Evolutionary conservation across 2,113 vertebrate genomes (phyloP).

Genomic region (Siphamia tubifer): DNA sequence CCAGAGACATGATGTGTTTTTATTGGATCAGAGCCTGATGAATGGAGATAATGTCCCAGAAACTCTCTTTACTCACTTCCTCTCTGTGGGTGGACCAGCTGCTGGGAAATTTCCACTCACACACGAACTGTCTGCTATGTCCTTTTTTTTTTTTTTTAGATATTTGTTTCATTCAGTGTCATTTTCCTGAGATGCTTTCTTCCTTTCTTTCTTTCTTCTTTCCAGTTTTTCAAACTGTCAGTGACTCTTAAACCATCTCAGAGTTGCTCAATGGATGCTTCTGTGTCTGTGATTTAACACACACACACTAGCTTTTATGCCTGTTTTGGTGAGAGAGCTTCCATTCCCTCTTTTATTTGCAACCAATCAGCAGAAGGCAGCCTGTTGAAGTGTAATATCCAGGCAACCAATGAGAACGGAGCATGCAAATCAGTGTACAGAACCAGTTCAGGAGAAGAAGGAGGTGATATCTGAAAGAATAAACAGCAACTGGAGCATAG

Average conservation of each 20-base stretch:
- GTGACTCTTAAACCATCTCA: neutral
- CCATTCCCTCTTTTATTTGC: conserved; percentile 13
- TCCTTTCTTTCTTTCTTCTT: neutral
- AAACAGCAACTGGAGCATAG: conserved; percentile 7
- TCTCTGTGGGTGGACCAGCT: neutral
- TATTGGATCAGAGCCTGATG: neutral
- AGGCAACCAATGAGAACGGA: conserved; percentile 56
- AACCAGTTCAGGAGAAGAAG: neutral
- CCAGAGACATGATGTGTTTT: conserved; percentile 80
- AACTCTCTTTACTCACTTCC: neutral
- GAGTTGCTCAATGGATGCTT: conserved; percentile 1
- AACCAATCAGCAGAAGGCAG: conserved; percentile 64
- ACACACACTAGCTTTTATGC: conserved; percentile 63
- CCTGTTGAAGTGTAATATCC: conserved; percentile 25
- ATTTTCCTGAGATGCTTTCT: neutral
- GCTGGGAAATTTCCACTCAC: neutral
- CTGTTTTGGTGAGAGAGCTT: conserved; percentile 50
- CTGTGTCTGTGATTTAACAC: conserved; percentile 12
- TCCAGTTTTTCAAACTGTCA: neutral
- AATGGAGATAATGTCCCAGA: neutral
- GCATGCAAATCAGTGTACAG: conserved; percentile 55
- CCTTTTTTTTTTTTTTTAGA: neutral
- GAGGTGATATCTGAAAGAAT: conserved; percentile 23
- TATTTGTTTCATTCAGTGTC: neutral
- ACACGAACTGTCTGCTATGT: neutral